phyloP scores from a whole-genome alignment of 2,113 vertebrate genomes.

The Megaceryle torquata region DNA sequence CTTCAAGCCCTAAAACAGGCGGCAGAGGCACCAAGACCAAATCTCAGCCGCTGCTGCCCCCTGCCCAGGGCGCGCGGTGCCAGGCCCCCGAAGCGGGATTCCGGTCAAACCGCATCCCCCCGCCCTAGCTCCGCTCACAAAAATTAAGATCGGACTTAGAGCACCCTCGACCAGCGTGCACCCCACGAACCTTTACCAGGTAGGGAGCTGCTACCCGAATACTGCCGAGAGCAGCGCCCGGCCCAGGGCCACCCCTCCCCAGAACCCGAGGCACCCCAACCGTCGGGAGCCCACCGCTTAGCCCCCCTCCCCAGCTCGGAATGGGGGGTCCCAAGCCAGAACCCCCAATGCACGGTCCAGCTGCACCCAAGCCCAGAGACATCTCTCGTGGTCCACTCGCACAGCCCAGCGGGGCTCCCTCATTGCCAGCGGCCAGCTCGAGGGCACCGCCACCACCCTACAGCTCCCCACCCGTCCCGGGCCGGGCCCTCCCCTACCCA shows the following conservation, averaged over 20 bases:
- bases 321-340: neutral
- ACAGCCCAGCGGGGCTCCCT: no score
- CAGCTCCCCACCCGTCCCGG: neutral
- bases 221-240: neutral
- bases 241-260: neutral
- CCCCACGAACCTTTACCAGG: neutral
- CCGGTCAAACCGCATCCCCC: accelerated
- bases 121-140: accelerated
- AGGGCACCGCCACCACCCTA: no score
- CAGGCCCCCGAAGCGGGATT: neutral
- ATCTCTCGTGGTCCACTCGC: neutral
- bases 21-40: neutral
- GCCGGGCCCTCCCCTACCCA: neutral
- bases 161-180: no score
- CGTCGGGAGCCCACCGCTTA: accelerated
- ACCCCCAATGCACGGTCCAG: neutral
- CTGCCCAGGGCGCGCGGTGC: accelerated
- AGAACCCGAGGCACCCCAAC: accelerated
- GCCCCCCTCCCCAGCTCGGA: neutral
- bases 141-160: neutral
- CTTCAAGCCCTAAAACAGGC: neutral
- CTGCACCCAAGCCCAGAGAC: neutral
- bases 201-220: accelerated
- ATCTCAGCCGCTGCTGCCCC: neutral
- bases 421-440: neutral